phyloP scores from a whole-genome alignment of 1,140 invertebrate species.

The Eueides isabella region DNA sequence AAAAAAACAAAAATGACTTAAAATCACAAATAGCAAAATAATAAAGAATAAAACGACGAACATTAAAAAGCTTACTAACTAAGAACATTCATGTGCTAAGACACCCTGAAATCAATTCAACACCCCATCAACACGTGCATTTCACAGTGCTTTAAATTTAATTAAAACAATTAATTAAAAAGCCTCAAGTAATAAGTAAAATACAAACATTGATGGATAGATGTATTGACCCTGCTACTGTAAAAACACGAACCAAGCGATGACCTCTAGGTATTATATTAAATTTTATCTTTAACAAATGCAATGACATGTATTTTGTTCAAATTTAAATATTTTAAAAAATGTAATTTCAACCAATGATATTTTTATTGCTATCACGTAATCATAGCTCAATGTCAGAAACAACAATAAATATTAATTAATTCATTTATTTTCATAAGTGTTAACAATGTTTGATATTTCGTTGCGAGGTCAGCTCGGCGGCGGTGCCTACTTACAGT shows the following conservation, averaged over 20 bases:
- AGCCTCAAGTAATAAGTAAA: slow-evolving; percentile 26
- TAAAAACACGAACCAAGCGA: slow-evolving; percentile 66
- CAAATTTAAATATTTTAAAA: background rate
- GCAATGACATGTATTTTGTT: too few species aligned
- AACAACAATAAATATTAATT: slow-evolving; percentile 3
- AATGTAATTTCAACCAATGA: background rate
- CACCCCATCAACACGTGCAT: slow-evolving; percentile 65
- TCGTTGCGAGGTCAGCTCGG: slow-evolving; percentile 63
- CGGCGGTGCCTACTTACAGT: slow-evolving; percentile 80
- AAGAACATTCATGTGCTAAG: slow-evolving; percentile 65
- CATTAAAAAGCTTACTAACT: slow-evolving; percentile 29
- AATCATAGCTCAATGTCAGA: background rate
- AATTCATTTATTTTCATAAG: background rate
- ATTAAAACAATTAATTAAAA: background rate
- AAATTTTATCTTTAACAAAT: too few species aligned
- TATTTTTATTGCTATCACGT: background rate
- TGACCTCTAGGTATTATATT: slow-evolving; percentile 59
- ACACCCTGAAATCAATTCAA: slow-evolving; percentile 71
- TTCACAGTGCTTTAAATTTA: slow-evolving; percentile 36
- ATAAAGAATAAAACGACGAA: slow-evolving; percentile 37
- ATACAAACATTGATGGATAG: slow-evolving; percentile 68
- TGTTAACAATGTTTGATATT: slow-evolving; percentile 1
- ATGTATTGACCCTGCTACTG: slow-evolving; percentile 75
- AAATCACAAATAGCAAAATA: slow-evolving; percentile 23
- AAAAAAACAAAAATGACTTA: slow-evolving; percentile 31